Evolutionary conservation across 2,113 vertebrate species (phyloP).

Genomic region (Oostethus manadensis): DNA sequence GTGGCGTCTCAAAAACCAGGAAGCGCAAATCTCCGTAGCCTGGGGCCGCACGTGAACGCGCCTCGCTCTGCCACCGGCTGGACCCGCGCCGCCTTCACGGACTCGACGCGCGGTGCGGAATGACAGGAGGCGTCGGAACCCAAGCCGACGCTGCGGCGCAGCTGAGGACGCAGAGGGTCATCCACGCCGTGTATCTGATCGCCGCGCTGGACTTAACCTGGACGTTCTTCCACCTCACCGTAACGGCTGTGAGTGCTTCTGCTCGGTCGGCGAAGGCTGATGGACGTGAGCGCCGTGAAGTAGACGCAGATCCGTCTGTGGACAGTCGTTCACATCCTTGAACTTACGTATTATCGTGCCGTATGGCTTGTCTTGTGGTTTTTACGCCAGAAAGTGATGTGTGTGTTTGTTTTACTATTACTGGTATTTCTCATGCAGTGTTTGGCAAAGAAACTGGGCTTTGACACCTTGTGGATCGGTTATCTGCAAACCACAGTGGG

Average conservation of each 20-base stretch:
- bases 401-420: not conserved
- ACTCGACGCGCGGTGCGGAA: constrained; percentile 2
- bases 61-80: too few species aligned
- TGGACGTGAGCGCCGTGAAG: constrained; percentile 5
- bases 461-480: constrained; percentile 84
- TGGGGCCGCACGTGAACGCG: too few species aligned
- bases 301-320: not conserved
- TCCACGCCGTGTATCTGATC: constrained; percentile 62
- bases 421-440: constrained; percentile 67
- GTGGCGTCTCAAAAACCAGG: too few species aligned
- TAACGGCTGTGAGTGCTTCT: constrained; percentile 68
- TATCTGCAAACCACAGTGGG: constrained; percentile 89
- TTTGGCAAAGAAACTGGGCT: constrained; percentile 82
- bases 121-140: constrained; percentile 9
- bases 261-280: not conserved
- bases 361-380: too few species aligned
- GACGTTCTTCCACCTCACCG: constrained; percentile 72
- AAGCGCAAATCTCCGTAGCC: too few species aligned
- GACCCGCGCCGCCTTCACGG: too few species aligned
- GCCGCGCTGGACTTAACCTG: constrained; percentile 66
- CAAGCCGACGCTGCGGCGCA: not conserved
- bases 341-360: too few species aligned
- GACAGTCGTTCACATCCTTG: too few species aligned
- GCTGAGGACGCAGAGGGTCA: constrained; percentile 4
- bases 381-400: too few species aligned